phyloP scores from a whole-genome alignment of 2,888 invertebrate species.

The Trissolcus brochymenae region DNA sequence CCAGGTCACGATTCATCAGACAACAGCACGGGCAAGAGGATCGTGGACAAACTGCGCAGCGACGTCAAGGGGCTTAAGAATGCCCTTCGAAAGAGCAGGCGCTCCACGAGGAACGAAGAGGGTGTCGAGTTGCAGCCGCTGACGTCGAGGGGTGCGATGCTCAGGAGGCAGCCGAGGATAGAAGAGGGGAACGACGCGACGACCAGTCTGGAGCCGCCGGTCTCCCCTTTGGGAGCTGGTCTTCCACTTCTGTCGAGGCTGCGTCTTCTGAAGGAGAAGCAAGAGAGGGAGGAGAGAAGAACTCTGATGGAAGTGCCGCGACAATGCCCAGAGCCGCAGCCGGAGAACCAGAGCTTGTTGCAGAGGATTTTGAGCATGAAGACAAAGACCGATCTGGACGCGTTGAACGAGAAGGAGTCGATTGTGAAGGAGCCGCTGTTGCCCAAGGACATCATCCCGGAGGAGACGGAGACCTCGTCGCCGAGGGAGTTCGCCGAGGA shows the following conservation, averaged over 20 bases:
- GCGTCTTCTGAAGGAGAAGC: conserved; percentile 89
- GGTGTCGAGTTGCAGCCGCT: conserved; percentile 84
- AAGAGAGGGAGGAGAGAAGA: conserved; percentile 79
- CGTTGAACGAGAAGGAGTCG: conserved; percentile 66
- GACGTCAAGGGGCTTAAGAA: conserved; percentile 87
- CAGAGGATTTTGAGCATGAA: conserved; percentile 86
- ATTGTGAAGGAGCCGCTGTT: conserved; percentile 68
- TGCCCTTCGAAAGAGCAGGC: conserved; percentile 79
- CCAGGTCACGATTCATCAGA: conserved; percentile 81
- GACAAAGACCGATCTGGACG: conserved; percentile 84
- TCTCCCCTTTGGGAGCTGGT: conserved; percentile 89
- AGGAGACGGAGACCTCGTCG: conserved; percentile 59
- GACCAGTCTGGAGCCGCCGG: conserved; percentile 80
- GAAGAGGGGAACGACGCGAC: conserved; percentile 70
- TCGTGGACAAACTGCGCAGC: conserved; percentile 89
- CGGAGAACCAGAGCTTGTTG: conserved; percentile 80
- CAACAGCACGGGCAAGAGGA: conserved; percentile 84
- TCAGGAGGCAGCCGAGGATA: conserved; percentile 77
- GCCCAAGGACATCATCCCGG: conserved; percentile 61
- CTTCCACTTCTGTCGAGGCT: conserved; percentile 87
- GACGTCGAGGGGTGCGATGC: conserved; percentile 73
- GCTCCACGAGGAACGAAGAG: conserved; percentile 78
- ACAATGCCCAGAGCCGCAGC: conserved; percentile 7
- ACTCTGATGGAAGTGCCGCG: conserved; percentile 66
- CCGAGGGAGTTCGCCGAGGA: conserved; percentile 39